Conservation (phyloP, 2,888 invertebrate species). For the Epinotia nisella region DNA sequence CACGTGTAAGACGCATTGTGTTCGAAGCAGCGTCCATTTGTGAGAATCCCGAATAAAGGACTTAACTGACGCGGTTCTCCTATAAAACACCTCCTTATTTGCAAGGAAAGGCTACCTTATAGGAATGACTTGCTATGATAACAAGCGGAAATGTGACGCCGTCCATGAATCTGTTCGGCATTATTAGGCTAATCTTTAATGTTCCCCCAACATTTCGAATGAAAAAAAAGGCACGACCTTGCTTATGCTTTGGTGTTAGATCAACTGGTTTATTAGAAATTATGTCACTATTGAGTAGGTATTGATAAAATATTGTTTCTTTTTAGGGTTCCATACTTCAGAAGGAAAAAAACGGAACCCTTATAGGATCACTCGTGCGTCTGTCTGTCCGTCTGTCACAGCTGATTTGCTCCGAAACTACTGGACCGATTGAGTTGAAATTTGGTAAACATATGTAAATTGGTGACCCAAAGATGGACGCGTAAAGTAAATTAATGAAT, state of each 20-base stretch:
- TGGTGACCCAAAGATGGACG: too few species aligned
- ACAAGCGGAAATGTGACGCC: conserved; percentile 48
- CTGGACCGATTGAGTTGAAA: too few species aligned
- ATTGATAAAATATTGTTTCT: too few species aligned
- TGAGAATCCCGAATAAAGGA: conserved; percentile 27
- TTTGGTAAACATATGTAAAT: too few species aligned
- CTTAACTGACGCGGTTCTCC: conserved; percentile 30
- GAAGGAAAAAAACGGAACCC: too few species aligned
- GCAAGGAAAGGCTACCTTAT: not conserved
- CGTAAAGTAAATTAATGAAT: too few species aligned
- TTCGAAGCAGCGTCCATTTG: conserved; percentile 51
- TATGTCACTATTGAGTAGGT: too few species aligned
- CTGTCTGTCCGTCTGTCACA: too few species aligned
- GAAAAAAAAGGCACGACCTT: not conserved
- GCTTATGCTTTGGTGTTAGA: not conserved
- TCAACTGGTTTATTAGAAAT: not conserved
- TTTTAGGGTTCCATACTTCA: too few species aligned
- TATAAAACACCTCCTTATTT: conserved; percentile 44
- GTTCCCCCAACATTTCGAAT: not conserved
- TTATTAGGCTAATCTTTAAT: conserved; percentile 21
- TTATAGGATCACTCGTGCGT: too few species aligned
- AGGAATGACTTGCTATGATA: conserved; percentile 47
- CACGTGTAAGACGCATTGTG: conserved; percentile 47
- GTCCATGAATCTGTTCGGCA: conserved; percentile 21
- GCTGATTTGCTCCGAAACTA: too few species aligned